Evolutionary conservation across 2,797 vertebrate species (phyloP), one percentile per base, ranked within the genome.

Genomic region (Eulemur mongoz): DNA sequence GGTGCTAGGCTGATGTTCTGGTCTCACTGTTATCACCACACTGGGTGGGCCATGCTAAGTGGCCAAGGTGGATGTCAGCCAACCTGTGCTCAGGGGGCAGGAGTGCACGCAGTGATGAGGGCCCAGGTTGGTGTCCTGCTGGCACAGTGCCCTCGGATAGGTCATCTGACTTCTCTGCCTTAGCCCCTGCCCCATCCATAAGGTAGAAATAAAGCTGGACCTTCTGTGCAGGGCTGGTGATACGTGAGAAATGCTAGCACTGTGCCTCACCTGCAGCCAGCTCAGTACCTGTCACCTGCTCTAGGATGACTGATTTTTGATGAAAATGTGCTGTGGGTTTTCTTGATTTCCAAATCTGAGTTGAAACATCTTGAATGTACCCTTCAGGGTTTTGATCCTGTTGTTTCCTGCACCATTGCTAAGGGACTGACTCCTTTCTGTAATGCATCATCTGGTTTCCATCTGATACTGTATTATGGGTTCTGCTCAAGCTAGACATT

Each of bases 201-300:
- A 50, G 43, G 23, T 35, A 4, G 54, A 50, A 38, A n/a, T n/a
- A 22, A 7, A 48, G 48, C 50, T 2, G 3, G 35, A 76, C 40
- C n/a, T 35, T 40, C 40, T 73, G 32, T n/a, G 70, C 65, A 59
- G 35, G 82, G 79, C 80, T 92, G 95, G 95, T 79, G 94, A 95
- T 65, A 91, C 78, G 83, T 97, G 93, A 85, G 91, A 79, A 86
- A 2, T 54, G 61, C 13, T 18, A 48, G 57, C 38, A 32, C 50
- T 10, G 78, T 57, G 45, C 81, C 94, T 23, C 59, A 27, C 14
- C 32, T 17, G 30, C n/a, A 82, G 22, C 2, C 15, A 67, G 85
- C 14, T 43, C 5, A 81, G 80, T 84, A 79, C 61, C 59, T 27
- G 35, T 63, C 12, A 10, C 25, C 57, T 15, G 12, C 7, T 12